Conservation (phyloP, 2,888 invertebrate species). For the Drosophila leonis region DNA sequence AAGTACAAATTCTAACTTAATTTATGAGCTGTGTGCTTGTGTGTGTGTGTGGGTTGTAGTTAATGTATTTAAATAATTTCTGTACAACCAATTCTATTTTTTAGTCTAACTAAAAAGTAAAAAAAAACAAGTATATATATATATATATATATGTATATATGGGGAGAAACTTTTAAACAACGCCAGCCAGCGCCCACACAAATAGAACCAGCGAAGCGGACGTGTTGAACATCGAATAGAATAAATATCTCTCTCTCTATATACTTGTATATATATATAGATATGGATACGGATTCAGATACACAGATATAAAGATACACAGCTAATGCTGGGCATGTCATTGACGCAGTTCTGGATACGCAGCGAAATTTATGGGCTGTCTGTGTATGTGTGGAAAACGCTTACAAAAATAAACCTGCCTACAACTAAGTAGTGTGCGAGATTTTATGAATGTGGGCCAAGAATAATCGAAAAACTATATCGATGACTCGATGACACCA, state of each 20-base stretch:
- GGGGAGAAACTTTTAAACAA: slow-evolving; percentile 58
- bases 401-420: slow-evolving; percentile 73
- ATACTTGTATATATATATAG: slow-evolving; percentile 1
- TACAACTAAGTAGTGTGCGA: slow-evolving; percentile 13
- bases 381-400: slow-evolving; percentile 37
- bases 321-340: slow-evolving; percentile 64
- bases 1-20: slow-evolving; percentile 61
- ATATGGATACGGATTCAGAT: slow-evolving; percentile 19
- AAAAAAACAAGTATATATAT: slow-evolving; percentile 1
- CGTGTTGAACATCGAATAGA: slow-evolving; percentile 59
- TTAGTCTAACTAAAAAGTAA: slow-evolving; percentile 30
- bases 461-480: slow-evolving; percentile 59
- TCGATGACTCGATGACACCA: slow-evolving; percentile 42
- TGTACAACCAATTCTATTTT: slow-evolving; percentile 31
- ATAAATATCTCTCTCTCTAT: slow-evolving; percentile 15
- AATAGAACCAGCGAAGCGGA: slow-evolving; percentile 47
- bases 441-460: slow-evolving; percentile 65
- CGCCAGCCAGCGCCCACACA: slow-evolving; percentile 45
- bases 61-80: slow-evolving; percentile 69
- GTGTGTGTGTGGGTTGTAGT: slow-evolving; percentile 40
- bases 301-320: slow-evolving; percentile 21
- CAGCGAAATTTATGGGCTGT: slow-evolving; percentile 64
- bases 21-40: slow-evolving; percentile 54
- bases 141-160: neutral
- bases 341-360: slow-evolving; percentile 71